These are phyloP conservation scores for Liparis tanakae DNA, from an alignment of 2,797 vertebrate species.

Conservation along the genomic window DNA sequence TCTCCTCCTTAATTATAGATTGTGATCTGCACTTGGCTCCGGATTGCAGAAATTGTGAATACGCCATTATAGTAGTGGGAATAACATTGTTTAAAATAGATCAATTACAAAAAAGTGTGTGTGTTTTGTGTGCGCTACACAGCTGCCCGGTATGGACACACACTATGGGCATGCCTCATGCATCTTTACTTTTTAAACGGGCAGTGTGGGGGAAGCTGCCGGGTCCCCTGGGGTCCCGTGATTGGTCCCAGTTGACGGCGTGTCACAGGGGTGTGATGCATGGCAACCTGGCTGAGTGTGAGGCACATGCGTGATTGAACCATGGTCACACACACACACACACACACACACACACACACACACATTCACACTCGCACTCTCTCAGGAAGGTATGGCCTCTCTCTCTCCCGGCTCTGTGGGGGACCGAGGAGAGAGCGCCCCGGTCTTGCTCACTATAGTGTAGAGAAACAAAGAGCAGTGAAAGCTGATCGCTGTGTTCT, in stretches of 20 bases:
- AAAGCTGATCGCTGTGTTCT: conserved; percentile 69
- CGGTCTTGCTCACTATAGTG: conserved; percentile 53
- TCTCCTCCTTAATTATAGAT: conserved; percentile 39
- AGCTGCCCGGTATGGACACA: conserved; percentile 18
- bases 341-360: conserved; percentile 5
- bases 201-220: conserved; percentile 47
- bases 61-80: neutral
- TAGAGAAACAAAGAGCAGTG: conserved; percentile 68
- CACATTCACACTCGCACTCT: neutral
- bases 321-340: neutral
- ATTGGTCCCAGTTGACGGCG: conserved; percentile 74
- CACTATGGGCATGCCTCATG: conserved; percentile 46
- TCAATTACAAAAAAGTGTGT: conserved; percentile 3
- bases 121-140: neutral
- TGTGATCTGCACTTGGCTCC: conserved; percentile 7
- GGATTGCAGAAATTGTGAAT: conserved; percentile 11
- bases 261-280: conserved; percentile 66
- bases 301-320: conserved; percentile 39
- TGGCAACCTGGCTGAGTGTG: conserved; percentile 54
- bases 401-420: conserved; percentile 47
- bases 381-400: conserved; percentile 30
- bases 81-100: conserved; percentile 22
- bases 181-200: conserved; percentile 73
- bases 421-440: conserved; percentile 58
- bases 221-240: conserved; percentile 53